phyloP scores from a whole-genome alignment of 2,888 invertebrate species.

The Steinernema carpocapsae region DNA sequence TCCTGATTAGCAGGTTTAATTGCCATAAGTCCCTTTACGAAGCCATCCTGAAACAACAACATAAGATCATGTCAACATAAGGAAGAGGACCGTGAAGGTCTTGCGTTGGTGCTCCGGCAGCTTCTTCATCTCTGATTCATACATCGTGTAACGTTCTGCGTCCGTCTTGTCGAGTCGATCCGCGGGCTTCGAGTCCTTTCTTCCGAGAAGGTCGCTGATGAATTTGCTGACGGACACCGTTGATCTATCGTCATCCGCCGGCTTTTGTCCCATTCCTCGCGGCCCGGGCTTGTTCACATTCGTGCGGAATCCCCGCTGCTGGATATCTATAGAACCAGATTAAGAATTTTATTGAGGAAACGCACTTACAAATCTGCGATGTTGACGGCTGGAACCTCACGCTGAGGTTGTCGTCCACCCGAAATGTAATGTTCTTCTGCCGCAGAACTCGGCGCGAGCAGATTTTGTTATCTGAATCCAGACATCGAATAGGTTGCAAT shows the following conservation, averaged over 20 bases:
- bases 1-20: constrained; percentile 39
- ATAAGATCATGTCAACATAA: background rate
- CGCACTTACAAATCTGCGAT: background rate
- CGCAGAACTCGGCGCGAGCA: background rate
- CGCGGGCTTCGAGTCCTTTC: constrained; percentile 40
- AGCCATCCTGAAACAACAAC: constrained; percentile 55
- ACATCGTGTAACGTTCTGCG: constrained; percentile 50
- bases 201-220: constrained; percentile 26
- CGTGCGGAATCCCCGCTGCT: constrained; percentile 55
- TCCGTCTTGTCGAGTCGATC: constrained; percentile 19
- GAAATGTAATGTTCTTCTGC: constrained; percentile 6
- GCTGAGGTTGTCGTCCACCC: constrained; percentile 1
- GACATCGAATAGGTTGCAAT: too few species aligned
- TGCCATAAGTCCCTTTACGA: constrained; percentile 57
- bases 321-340: constrained; percentile 46
- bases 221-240: background rate
- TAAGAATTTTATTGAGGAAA: background rate
- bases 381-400: background rate
- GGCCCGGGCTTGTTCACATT: constrained; percentile 29
- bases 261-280: constrained; percentile 22
- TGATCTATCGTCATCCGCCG: background rate
- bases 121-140: constrained; percentile 58
- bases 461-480: background rate
- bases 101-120: constrained; percentile 58
- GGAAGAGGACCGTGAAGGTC: constrained; percentile 50